Evolutionary conservation across 1,140 invertebrate genomes (phyloP).

Genomic region (Lethrus apterus): DNA sequence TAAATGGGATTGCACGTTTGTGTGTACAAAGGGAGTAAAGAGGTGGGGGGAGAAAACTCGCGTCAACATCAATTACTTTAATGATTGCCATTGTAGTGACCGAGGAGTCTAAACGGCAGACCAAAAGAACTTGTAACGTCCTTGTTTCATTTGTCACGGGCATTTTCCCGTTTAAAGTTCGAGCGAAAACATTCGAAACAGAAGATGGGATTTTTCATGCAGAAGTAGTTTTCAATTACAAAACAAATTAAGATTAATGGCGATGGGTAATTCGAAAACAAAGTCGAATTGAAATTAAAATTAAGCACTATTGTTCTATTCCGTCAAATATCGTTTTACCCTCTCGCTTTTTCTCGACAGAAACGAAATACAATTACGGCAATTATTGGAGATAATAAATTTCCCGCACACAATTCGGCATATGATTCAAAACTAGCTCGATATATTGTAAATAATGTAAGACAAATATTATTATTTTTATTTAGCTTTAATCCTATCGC

Average conservation of each 20-base stretch:
- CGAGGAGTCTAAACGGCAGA: constrained; percentile 9
- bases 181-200: not conserved
- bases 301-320: too few relatives aligned
- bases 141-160: constrained; percentile 3
- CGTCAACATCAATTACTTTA: constrained; percentile 33
- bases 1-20: constrained; percentile 11
- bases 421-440: too few relatives aligned
- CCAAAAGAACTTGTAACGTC: constrained; percentile 7
- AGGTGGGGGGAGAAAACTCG: constrained; percentile 12
- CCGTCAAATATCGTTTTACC: too few relatives aligned
- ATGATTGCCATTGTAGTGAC: constrained; percentile 26
- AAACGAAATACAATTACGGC: too few relatives aligned
- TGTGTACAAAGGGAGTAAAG: not conserved
- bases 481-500: too few relatives aligned
- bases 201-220: not conserved
- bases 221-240: constrained; percentile 8
- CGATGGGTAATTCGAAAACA: too few relatives aligned
- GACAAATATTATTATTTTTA: too few relatives aligned
- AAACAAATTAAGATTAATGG: constrained; percentile 11
- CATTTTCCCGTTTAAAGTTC: constrained; percentile 2
- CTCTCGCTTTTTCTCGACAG: too few relatives aligned
- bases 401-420: too few relatives aligned
- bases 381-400: too few relatives aligned
- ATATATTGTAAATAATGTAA: too few relatives aligned
- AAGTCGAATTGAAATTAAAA: too few relatives aligned